Base-by-base conservation (phyloP, 2,113 vertebrate species). In the Anhinga rufa region DNA sequence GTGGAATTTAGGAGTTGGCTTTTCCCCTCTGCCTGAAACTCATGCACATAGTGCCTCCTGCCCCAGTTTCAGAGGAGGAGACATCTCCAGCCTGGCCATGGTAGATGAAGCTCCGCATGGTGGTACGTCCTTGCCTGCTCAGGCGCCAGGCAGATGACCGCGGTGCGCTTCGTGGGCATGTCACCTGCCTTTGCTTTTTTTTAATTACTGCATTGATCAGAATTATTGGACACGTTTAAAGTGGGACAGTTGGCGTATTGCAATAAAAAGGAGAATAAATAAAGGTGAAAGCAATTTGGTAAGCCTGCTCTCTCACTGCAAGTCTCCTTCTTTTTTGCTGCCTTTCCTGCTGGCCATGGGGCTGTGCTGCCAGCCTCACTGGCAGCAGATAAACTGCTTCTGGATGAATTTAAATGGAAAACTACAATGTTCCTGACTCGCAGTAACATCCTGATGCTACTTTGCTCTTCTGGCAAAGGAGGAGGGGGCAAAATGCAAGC, bases 111-210 rank as follows among this genome's bases (percentile, higher is more conserved):
- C 25, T 31, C n/a, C 1, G 0, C 4, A 36, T 24, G 18, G 22
- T 10, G 57, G 9, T 32, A 20, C 7, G n/a, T n/a, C 31, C n/a
- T 29, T 20, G 57, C 48, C 46, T 9, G 28, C 29, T 13, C 36
- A 28, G 10, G 42, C 21, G 14, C 46, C 38, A 8, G 40, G 55
- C 46, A 21, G 69, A 29, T 13, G 34, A 7, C 14, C 2, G 20
- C n/a, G 7, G 16, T 8, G 64, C 6, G 5, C 48, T 36, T 34
- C 6, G 1, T 6, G 38, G n/a, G 15, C 24, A 2, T 1, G 28
- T 46, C 31, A 26, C n/a, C 58, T 34, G 18, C 68, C 6, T 49
- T 17, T 10, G n/a, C 18, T 55, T 15, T 25, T 31, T 40, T 40
- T 54, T 21, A 29, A 49, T 68, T 25, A 17, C n/a, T 19, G 25